Base-by-base conservation (phyloP, 53 echinoderm and acorn worm genomes). In the Temnopleurus reevesii region DNA sequence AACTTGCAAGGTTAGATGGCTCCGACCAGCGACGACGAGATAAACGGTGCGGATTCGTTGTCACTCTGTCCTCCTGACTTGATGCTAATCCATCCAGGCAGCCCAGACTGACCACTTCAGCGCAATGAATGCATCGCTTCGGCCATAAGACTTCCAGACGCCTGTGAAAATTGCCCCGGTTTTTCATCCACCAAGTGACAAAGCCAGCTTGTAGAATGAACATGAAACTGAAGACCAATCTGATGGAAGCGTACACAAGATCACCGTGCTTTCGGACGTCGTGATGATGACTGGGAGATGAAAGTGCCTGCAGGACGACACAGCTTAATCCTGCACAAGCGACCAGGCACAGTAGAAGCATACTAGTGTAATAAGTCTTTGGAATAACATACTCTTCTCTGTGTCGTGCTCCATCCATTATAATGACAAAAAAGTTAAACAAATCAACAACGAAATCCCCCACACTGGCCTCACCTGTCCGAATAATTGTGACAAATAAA, bases 81-180 rank as follows among this genome's bases (percentile, higher is more conserved):
- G n/a, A n/a, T n/a, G n/a, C n/a, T n/a, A n/a, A n/a, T n/a, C n/a
- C n/a, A n/a, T n/a, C n/a, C n/a, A n/a, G n/a, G n/a, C n/a, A n/a
- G n/a, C n/a, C n/a, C n/a, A 49, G 63, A 0, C 63, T 33, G 13
- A 63, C 63, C 15, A 33, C 71, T 38, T 21, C 36, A 41, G 71
- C 71, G 21, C 71, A 71, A 38, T 71, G 71, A 38, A 36, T 36
- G 41, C 71, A 71, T 23, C 9, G 71, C 41, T 21, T 71, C 21
- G 71, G 71, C 71, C 71, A 71, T 38, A 71, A 71, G 7, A 41
- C 71, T 71, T 71, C 71, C 21, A 38, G 71, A n/a, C 41, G 36
- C 8, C 21, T 36, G 41, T 71, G 71, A 71, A 71, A 71, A 2
- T 71, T 71, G 41, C 36, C 41, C 19, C 10, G 36, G 71, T 71